These are phyloP conservation scores for Crambe crambe DNA, from an alignment of 37 sponge, comb jelly and placozoan genomes.

Conservation along the genomic window DNA sequence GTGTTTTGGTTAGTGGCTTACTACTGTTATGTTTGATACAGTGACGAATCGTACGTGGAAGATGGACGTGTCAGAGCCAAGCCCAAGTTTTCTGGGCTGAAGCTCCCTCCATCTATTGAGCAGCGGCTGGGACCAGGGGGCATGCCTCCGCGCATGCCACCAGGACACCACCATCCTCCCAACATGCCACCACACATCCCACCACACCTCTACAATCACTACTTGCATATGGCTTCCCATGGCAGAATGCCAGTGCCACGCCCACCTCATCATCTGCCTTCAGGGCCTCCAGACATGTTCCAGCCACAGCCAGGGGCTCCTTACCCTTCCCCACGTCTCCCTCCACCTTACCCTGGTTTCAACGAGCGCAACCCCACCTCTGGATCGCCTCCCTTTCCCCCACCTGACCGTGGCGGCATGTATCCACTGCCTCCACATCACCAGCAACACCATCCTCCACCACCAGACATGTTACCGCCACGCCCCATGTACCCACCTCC, in stretches of 20 bases:
- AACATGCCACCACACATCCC: background rate
- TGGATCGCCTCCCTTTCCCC: background rate
- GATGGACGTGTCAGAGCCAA: background rate
- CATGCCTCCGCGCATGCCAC: constrained; percentile 2
- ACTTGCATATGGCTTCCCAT: constrained; percentile 2
- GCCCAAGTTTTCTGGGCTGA: background rate
- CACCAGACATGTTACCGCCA: background rate
- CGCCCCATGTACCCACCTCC: constrained; percentile 11
- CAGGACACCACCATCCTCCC: background rate
- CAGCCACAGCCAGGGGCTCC: background rate
- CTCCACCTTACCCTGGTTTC: constrained; percentile 4
- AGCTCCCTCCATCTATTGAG: constrained; percentile 1
- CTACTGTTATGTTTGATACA: background rate
- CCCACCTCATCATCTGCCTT: background rate
- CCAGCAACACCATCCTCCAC: background rate
- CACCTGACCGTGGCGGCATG: background rate
- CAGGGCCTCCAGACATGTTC: constrained; percentile 21
- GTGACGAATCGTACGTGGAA: constrained; percentile 25
- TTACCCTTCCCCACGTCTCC: constrained; percentile 7
- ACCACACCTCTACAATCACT: constrained; percentile 24
- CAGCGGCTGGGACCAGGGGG: background rate
- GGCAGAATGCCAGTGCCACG: constrained; percentile 12
- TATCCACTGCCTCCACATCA: background rate
- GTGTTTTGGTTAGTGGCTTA: constrained; percentile 7
- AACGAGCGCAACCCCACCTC: background rate